A percentile compares a stretch with the other conserved stretches of the same genome.
phyloP scores from a whole-genome alignment of 2,113 vertebrate genomes.

The Lethenteron camtschaticum region DNA sequence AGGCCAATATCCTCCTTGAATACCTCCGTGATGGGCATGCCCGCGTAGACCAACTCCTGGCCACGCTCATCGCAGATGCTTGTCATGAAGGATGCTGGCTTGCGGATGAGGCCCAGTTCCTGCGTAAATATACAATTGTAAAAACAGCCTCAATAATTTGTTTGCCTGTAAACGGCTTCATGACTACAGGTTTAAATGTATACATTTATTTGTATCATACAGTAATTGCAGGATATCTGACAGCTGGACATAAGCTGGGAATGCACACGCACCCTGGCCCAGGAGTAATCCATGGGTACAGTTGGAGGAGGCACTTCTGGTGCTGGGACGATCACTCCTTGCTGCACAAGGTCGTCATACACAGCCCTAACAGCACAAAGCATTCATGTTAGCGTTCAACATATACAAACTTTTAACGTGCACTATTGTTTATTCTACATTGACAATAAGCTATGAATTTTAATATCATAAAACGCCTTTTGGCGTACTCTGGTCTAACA shows the following conservation, averaged over 20 bases:
- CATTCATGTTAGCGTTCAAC: no score
- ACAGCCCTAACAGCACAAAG: conserved; percentile 31
- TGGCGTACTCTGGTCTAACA: no score
- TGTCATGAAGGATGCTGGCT: conserved; percentile 95
- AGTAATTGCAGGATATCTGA: no score
- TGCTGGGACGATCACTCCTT: conserved; percentile 57
- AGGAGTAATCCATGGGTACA: conserved; percentile 97
- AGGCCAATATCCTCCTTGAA: conserved; percentile 94
- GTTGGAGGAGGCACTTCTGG: conserved; percentile 82
- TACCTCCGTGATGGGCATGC: conserved; percentile 97
- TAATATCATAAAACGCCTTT: no score
- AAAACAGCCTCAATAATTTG: no score
- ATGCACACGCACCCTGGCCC: conserved; percentile 53
- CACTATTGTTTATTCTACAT: no score
- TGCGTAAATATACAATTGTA: conserved; percentile 13
- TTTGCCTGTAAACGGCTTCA: no score
- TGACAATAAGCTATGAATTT: no score
- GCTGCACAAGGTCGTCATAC: conserved; percentile 70
- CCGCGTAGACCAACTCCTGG: conserved; percentile 88
- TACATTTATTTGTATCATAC: no score
- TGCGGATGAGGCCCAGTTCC: conserved; percentile 88
- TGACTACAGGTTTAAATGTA: no score
- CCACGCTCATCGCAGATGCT: conserved; percentile 93
- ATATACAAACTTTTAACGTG: no score
- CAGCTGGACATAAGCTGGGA: no score